Evolutionary conservation across 2,797 vertebrate genomes (phyloP).

Genomic region (Lagorchestes hirsutus): DNA sequence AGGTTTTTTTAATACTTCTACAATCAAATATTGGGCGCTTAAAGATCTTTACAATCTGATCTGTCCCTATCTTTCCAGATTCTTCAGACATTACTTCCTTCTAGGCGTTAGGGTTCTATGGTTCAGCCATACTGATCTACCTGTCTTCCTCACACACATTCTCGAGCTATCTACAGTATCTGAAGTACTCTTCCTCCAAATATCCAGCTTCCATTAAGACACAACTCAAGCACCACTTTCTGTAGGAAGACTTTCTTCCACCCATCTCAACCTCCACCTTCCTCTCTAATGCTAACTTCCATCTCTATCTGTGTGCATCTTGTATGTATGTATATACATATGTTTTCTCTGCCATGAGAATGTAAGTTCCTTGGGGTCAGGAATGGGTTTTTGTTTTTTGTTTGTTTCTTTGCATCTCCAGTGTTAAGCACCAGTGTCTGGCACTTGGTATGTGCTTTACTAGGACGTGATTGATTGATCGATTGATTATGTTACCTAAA

Average conservation of each 20-base stretch:
- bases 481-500: constrained; percentile 48
- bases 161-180: no score
- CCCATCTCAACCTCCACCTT: not conserved
- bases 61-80: not conserved
- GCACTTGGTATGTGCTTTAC: constrained; percentile 31
- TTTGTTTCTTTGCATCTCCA: constrained; percentile 53
- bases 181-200: not conserved
- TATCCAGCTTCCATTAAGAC: not conserved
- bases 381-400: constrained; percentile 59
- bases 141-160: not conserved
- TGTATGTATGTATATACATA: not conserved
- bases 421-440: not conserved
- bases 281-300: not conserved
- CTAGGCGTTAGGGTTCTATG: not conserved
- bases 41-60: not conserved
- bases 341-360: not conserved
- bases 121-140: not conserved
- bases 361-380: constrained; percentile 42
- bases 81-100: not conserved
- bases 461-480: constrained; percentile 31
- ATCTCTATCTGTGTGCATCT: not conserved
- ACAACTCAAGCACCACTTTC: not conserved
- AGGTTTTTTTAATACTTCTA: not conserved
- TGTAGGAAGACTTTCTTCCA: not conserved
- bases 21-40: not conserved